Percentiles rank a stretch among this genome's conserved stretches.
These are phyloP conservation scores for Larimichthys polyactis DNA, from an alignment of 2,113 vertebrate species.

Conservation along the genomic window DNA sequence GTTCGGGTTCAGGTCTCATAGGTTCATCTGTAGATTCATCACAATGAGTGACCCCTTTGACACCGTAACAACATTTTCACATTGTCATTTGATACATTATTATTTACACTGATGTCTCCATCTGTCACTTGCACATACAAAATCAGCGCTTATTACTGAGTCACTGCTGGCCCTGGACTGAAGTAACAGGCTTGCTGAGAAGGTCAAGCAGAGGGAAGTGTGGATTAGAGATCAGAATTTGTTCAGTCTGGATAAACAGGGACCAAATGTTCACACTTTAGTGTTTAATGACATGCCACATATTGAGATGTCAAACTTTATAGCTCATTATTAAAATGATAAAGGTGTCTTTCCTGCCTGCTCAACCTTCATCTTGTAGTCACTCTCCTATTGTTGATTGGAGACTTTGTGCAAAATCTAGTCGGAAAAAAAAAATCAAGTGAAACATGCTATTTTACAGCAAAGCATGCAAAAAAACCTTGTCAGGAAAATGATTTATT, in stretches of 20 bases:
- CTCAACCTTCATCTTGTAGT: not conserved
- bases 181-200: not conserved
- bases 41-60: not conserved
- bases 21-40: not conserved
- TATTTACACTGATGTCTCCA: not conserved
- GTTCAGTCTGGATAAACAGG: not conserved
- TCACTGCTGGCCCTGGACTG: not conserved
- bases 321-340: not conserved
- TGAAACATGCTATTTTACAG: not conserved
- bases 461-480: not conserved
- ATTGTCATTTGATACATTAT: not conserved
- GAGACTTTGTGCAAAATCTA: not conserved
- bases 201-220: slow-evolving; percentile 11
- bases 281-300: not conserved
- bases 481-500: not conserved
- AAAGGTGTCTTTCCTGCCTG: not conserved
- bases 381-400: not conserved
- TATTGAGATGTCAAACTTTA: not conserved
- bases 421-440: not conserved
- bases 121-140: not conserved
- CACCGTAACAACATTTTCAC: not conserved
- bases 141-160: not conserved
- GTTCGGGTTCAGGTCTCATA: too few relatives aligned
- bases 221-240: not conserved
- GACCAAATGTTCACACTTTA: not conserved